Evolutionary conservation across 2,113 vertebrate genomes (phyloP), one percentile per base, ranked within the genome.

Genomic region (Mellivora capensis): DNA sequence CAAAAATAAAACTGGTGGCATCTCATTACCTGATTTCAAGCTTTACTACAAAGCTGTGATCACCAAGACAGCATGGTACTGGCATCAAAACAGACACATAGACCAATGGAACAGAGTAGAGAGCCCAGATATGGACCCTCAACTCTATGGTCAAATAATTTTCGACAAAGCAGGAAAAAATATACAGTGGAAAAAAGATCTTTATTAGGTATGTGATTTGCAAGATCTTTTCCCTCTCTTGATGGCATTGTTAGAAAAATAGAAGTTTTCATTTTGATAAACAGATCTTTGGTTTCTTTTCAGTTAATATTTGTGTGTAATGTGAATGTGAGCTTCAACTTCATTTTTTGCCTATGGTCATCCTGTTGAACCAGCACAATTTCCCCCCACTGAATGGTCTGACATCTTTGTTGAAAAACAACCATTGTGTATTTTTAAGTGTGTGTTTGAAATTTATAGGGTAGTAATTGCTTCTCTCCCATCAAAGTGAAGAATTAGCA

Each of bases 351-450:
- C 44, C 4, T 29, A 37, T 31, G 37, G 29, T 9, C 44, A 13
- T 25, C 44, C 13, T 1, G 7, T 7, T 49, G 42, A 37, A 42
- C 3, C 23, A 4, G 18, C 11, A 52, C 2, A 13, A 0, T 10
- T 12, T 67, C 25, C 44, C 27, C 62, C 27, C 47, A 5, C 2
- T 20, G 39, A 90, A 44, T 5, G 4, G 4, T 57, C 7, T 47
- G 54, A 31, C 17, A 12, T 54, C 18, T 6, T 34, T 12, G 3
- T 5, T 59, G 44, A 54, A 85, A 80, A 64, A 2, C 4, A 9
- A 17, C 5, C 34, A 4, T 1, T 54, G 39, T 39, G 44, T 25
- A 18, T 20, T 59, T 85, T 71, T 52, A 86, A 18, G 15, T 7
- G 10, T 3, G 52, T 13, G 21, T 27, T 39, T 77, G 54, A 27